Evolutionary conservation across 2,888 invertebrate genomes (phyloP), one percentile per base, ranked within the genome.

Genomic region (Globia sparganii): DNA sequence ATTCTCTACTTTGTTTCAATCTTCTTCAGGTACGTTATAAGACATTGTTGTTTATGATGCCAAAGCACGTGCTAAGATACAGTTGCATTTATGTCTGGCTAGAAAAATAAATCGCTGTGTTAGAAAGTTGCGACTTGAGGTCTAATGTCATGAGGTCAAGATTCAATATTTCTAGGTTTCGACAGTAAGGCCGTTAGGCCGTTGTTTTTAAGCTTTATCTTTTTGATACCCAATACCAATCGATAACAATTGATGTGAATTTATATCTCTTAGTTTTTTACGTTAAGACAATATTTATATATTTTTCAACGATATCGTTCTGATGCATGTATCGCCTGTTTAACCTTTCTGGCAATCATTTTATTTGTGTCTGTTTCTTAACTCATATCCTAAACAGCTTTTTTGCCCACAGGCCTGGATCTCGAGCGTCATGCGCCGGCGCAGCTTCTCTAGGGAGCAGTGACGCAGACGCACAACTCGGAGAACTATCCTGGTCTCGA

Each of bases 401-500:
- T 62, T 71, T 40, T 59, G 9, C 11, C 21, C 25, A 21, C 90
- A 96, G 96, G 92, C 96, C 96, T 53, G 96, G 94, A 21, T 96
- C 97, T 90, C 91, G 97, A 89, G 94, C 97, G 91, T 93, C 97
- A 94, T 94, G 98, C 97, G 95, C 97, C 94, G 97, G 97, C 89
- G 96, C 95, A 75, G 97, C 97, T 70, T 97, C 97, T 58, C 91
- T 96, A 43, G 97, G 97, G 31, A 97, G 97, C 90, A 96, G 96
- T 89, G 97, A 97, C 77, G 94, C 97, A 59, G 97, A 96, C 90
- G 96, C 92, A 28, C 93, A 95, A 89, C 94, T 97, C 86, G 93
- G 97, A 59, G 97, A 97, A 88, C 95, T 97, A 66, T 97, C 97
- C 62, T 97, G 97, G 97, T 97, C 97, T 21, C 97, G 97, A 37